phyloP scores from a whole-genome alignment of 2,797 vertebrate genomes.

The Onychomys leucogaster region DNA sequence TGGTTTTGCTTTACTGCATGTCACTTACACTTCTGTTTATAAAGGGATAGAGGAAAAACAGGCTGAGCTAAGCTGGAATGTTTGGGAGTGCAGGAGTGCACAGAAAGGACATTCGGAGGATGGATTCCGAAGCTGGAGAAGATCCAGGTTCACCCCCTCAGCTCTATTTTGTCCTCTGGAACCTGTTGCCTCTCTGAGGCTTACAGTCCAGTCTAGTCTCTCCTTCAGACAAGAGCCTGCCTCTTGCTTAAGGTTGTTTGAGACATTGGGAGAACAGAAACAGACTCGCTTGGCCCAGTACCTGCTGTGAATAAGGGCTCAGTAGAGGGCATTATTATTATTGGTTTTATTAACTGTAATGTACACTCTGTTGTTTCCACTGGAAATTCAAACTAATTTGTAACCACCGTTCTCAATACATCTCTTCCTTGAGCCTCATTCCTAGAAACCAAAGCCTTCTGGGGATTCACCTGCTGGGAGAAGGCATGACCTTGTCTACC shows the following conservation, averaged over 20 bases:
- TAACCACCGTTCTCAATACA: neutral
- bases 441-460: conserved; percentile 34
- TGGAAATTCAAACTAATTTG: neutral
- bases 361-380: neutral
- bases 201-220: neutral
- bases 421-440: conserved; percentile 11
- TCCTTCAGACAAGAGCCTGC: neutral
- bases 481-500: neutral
- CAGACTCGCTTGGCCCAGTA: neutral
- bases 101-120: neutral
- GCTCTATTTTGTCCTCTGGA: fast-evolving
- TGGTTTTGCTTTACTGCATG: neutral
- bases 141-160: too few species aligned
- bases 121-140: neutral
- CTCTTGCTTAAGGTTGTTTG: neutral
- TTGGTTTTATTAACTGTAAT: neutral
- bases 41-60: neutral
- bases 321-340: neutral
- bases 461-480: neutral
- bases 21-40: neutral
- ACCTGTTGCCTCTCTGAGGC: neutral
- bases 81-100: neutral
- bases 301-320: neutral
- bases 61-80: too few species aligned
- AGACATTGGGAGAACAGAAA: neutral